Base-by-base conservation (phyloP, 2,888 invertebrate species). In the Aleiodes testaceus region DNA sequence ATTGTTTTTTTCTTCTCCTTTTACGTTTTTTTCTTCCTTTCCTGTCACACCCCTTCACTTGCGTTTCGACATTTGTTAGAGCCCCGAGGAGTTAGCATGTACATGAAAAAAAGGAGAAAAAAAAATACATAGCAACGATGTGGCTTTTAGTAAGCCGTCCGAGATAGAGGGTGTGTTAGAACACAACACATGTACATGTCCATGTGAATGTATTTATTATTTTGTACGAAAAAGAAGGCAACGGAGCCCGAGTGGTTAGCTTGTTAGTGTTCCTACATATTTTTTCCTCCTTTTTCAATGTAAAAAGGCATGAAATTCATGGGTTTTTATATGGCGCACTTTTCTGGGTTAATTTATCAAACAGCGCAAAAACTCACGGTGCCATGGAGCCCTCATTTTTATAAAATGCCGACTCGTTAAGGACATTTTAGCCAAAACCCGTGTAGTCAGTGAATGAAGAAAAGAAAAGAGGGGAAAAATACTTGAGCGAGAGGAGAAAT, bases 351-450 rank as follows among this genome's bases (percentile, higher is more conserved):
- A 85, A 84, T 82, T 85, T 81, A 79, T 81, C 80, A 79, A 82
- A 80, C 79, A 81, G 79, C 76, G 80, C 79, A 78, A 79, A 77
- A 81, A 78, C 77, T 77, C 77, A 72, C 45, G 45, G 70, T 12
- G 11, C 18, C 55, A 16, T 49, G 26, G 12, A 61, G 26, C 52
- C 18, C 36, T 66, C 16, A 45, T 79, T 77, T n/a, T 76, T 82
- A 80, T 80, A 80, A 82, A 81, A 81, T 76, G 79, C 69, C 76
- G 79, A 80, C 80, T 84, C 84, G 82, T 84, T 84, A 84, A 82
- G 82, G 82, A 79, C 79, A 79, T 82, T 82, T 81, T 80, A 79
- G 82, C 36, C 36, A 11, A 36, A 36, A 36, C 59, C 42, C 16
- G 59, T 80, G 78, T 70, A 59, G 18, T 26, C 3, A 26, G 59